These are phyloP conservation scores for Rhabdornis inornatus DNA, from an alignment of 2,113 vertebrate species.

Conservation along the genomic window DNA sequence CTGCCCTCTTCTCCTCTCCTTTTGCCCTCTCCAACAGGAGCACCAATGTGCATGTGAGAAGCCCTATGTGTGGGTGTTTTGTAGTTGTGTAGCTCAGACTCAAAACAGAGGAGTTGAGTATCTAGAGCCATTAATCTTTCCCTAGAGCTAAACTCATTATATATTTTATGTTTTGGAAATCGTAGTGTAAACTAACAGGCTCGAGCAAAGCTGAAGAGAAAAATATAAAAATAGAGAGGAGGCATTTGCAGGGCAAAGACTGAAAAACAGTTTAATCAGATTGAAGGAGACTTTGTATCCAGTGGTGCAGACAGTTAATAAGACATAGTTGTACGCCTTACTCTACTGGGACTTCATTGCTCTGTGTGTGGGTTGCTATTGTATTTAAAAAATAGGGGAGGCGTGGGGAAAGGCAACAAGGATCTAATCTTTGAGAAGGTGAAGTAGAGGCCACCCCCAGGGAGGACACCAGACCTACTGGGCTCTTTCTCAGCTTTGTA, in stretches of 20 bases:
- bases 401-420: neutral
- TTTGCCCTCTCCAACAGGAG: neutral
- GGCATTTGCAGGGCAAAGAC: neutral
- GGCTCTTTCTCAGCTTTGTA: fast-evolving
- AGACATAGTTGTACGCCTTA: neutral
- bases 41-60: neutral
- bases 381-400: neutral
- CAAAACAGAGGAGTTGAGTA: neutral
- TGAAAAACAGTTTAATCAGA: neutral
- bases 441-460: fast-evolving
- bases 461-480: neutral
- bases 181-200: neutral
- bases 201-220: neutral
- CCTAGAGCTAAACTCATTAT: neutral
- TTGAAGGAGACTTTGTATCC: neutral
- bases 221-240: neutral
- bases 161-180: neutral
- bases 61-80: fast-evolving
- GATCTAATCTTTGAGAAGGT: neutral
- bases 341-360: neutral
- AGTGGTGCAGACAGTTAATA: neutral
- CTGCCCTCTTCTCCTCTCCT: neutral
- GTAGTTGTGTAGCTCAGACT: neutral
- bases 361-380: neutral
- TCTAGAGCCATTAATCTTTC: neutral